phyloP scores from a whole-genome alignment of 2,888 invertebrate genomes.

The Leptopilina myrica region DNA sequence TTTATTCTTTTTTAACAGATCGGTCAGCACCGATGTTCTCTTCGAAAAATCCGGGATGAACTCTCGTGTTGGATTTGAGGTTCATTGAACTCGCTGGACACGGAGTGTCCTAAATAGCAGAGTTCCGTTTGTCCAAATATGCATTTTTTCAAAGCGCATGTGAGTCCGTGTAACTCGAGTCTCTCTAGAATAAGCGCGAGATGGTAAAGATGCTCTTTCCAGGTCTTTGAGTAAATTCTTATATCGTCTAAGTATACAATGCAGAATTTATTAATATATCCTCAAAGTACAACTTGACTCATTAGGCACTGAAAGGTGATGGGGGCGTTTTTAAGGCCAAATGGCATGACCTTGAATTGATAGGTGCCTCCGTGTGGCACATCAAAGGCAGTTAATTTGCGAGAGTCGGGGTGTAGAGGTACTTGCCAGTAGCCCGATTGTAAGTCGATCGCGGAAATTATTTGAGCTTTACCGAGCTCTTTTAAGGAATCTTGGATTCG shows the following conservation, averaged over 20 bases:
- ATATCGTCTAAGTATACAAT: conserved; percentile 64
- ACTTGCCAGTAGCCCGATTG: conserved; percentile 17
- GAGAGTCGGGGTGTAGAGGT: conserved; percentile 53
- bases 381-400: conserved; percentile 60
- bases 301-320: conserved; percentile 64
- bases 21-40: conserved; percentile 26
- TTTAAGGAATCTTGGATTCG: conserved; percentile 39
- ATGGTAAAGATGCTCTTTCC: conserved; percentile 53
- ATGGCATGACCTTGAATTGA: conserved; percentile 64
- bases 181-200: conserved; percentile 54
- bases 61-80: conserved; percentile 38
- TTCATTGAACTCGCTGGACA: conserved; percentile 3
- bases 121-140: conserved; percentile 53
- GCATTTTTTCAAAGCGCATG: conserved; percentile 47
- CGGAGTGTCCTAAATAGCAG: conserved; percentile 59
- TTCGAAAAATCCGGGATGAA: conserved; percentile 37
- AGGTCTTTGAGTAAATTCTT: conserved; percentile 54
- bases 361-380: conserved; percentile 61
- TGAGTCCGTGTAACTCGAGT: conserved; percentile 46
- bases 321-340: conserved; percentile 61
- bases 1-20: conserved; percentile 18
- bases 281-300: conserved; percentile 56
- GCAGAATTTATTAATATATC: conserved; percentile 53
- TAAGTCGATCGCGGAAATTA: conserved; percentile 64
- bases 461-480: conserved; percentile 54